Percentiles rank a stretch among this genome's conserved stretches.
phyloP scores from a whole-genome alignment of 2,888 invertebrate genomes.

The Spisula solida region DNA sequence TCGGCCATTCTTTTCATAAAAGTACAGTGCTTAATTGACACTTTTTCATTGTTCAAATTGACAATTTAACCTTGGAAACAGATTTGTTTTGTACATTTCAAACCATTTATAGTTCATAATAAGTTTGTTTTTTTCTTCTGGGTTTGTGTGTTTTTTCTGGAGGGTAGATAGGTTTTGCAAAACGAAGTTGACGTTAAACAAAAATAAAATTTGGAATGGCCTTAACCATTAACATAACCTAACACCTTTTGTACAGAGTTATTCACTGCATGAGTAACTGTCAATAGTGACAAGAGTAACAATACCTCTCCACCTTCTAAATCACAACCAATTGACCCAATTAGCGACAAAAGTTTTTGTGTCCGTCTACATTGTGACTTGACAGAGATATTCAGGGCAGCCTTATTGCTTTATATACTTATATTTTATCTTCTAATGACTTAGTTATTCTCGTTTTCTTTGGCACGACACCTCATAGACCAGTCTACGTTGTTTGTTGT shows the following conservation, averaged over 20 bases:
- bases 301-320: not conserved
- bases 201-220: too few species aligned
- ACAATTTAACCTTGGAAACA: too few species aligned
- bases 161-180: too few species aligned
- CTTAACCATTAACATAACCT: not conserved
- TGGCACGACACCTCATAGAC: not conserved
- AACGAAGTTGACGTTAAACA: too few species aligned
- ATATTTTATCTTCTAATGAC: conserved; percentile 14
- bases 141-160: too few species aligned
- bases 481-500: conserved; percentile 58
- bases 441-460: conserved; percentile 4
- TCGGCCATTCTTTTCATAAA: too few species aligned
- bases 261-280: not conserved
- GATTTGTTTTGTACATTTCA: too few species aligned
- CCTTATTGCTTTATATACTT: not conserved
- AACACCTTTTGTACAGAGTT: not conserved
- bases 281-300: not conserved
- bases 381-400: not conserved
- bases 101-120: too few species aligned
- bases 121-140: too few species aligned
- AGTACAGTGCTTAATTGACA: too few species aligned
- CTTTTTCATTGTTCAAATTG: too few species aligned
- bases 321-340: not conserved
- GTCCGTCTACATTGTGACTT: not conserved
- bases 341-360: not conserved